Conservation (phyloP, 2,113 vertebrate species). For the Rhizomys pruinosus region DNA sequence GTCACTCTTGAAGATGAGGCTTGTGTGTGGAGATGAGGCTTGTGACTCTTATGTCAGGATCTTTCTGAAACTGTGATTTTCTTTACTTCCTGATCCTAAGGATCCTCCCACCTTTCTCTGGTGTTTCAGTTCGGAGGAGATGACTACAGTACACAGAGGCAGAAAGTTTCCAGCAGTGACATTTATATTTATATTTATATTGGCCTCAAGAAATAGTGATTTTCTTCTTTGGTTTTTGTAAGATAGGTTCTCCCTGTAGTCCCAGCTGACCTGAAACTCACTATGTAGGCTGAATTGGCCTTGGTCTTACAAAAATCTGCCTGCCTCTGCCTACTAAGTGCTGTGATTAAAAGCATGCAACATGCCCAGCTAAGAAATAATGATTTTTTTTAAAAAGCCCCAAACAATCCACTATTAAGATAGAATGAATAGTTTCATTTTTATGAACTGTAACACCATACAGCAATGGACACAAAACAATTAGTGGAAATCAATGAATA, state of each 20-base stretch:
- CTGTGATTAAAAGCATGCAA: too few relatives aligned
- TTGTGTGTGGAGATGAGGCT: too few relatives aligned
- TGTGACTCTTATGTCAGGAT: background rate
- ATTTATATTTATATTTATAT: too few relatives aligned
- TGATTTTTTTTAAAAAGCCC: background rate
- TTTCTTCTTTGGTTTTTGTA: background rate
- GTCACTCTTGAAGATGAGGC: background rate
- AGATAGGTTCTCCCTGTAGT: too few relatives aligned
- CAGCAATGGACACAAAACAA: background rate
- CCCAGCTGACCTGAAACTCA: too few relatives aligned
- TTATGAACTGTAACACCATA: background rate
- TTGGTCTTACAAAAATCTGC: too few relatives aligned
- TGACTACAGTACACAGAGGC: too few relatives aligned
- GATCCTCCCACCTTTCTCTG: background rate
- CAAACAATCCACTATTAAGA: background rate
- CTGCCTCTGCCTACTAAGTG: too few relatives aligned
- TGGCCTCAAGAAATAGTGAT: background rate
- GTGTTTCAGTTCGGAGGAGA: background rate
- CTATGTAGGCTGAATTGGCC: too few relatives aligned
- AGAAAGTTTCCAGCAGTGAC: slow-evolving; percentile 58
- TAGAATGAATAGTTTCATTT: background rate
- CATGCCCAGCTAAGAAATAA: background rate
- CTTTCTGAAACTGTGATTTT: background rate
- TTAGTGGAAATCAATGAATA: background rate
- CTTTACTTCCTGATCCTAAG: background rate